Evolutionary conservation across 2,888 invertebrate genomes (phyloP), one percentile per base, ranked within the genome.

Genomic region (Desoria tigrina): DNA sequence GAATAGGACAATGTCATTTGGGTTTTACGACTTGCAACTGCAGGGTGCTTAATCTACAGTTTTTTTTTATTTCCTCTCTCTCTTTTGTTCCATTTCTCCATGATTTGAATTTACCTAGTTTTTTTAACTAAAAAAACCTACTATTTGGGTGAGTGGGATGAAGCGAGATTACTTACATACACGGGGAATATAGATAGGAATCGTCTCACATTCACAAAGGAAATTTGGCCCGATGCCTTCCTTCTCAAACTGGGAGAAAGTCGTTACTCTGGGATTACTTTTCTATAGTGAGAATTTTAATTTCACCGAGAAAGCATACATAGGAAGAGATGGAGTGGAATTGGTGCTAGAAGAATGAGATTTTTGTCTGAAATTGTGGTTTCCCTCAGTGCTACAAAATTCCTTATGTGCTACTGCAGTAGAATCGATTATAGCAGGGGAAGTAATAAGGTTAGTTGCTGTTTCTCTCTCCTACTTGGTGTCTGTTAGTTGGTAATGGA

Each of bases 171-270:
- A 51, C 26, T 51, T 51, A 51, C 26, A 18, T 24, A 24, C 26
- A 51, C 26, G 23, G 26, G n/a, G 7, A 24, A 26, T 51, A 16
- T 9, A 51, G 51, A 51, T 51, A 24, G 51, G 4, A 51, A 51
- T 51, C 51, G 26, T 7, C 14, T 51, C 23, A 51, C 23, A 24
- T 51, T 24, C 23, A 24, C 3, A 9, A 51, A 51, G 24, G 51
- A 51, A 51, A 51, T 14, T 51, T 51, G 51, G 51, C 51, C 51
- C 51, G 26, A 42, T 55, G 55, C 55, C 39, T 42, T 42, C 26
- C 18, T 42, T 23, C 57, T 53, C 23, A 3, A 28, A 28, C 39
- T 6, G 37, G 18, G 42, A 51, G 26, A 51, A 26, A 21, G 26
- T 51, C 51, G 21, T 51, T 51, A 51, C 51, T 24, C 24, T 11